These are phyloP conservation scores for Tamandua tetradactyla DNA, from an alignment of 2,797 vertebrate species.

Conservation along the genomic window DNA sequence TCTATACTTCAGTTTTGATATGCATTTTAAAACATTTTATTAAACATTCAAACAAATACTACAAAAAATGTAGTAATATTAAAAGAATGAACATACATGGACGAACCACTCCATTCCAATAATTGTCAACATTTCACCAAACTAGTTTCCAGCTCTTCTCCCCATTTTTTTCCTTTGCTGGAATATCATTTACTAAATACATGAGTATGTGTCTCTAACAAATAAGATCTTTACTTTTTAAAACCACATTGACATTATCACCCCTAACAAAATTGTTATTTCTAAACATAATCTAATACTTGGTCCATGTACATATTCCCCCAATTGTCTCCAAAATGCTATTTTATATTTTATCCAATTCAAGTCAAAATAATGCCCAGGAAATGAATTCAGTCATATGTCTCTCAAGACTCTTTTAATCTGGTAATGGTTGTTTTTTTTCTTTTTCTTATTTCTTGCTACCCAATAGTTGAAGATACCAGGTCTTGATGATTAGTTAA, in stretches of 20 bases:
- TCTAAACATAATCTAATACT: conserved; percentile 37
- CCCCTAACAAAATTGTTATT: neutral
- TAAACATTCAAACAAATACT: conserved; percentile 43
- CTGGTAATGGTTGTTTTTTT: neutral
- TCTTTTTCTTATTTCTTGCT: neutral
- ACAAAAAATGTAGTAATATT: conserved; percentile 32
- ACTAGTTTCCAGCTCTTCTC: neutral
- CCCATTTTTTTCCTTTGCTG: neutral
- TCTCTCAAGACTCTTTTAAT: neutral
- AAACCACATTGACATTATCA: neutral
- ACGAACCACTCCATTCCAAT: neutral
- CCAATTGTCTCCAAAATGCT: conserved; percentile 16
- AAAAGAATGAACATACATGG: neutral
- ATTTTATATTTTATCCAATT: conserved; percentile 28
- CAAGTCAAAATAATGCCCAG: neutral
- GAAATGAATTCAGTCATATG: neutral
- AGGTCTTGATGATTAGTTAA: neutral
- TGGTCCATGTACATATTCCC: neutral
- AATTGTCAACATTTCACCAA: conserved; percentile 45
- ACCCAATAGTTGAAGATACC: neutral
- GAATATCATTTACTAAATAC: conserved; percentile 5
- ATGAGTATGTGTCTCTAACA: conserved; percentile 12
- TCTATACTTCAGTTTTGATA: neutral
- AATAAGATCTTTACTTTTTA: neutral
- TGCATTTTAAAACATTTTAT: conserved; percentile 49